Conservation (phyloP, 1,140 invertebrate genomes). For the Philopotamus ludificatus region DNA sequence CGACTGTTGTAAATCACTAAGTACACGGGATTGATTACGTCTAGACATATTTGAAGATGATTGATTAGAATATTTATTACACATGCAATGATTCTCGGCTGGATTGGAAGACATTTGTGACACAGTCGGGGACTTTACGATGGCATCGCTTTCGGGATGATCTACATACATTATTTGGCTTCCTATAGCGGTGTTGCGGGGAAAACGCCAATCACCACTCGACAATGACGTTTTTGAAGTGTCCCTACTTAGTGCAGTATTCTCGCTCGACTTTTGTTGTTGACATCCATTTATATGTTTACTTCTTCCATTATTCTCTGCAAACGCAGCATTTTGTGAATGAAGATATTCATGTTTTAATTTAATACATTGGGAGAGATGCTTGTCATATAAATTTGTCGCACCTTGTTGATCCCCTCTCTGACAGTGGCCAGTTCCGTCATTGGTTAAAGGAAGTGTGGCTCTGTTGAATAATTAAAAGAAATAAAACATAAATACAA, state of each 20-base stretch:
- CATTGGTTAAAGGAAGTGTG: conserved; percentile 72
- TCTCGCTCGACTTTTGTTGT: conserved; percentile 3
- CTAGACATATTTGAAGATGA: conserved; percentile 42
- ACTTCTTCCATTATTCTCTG: conserved; percentile 10
- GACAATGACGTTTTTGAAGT: conserved; percentile 45
- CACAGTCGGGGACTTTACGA: conserved; percentile 44
- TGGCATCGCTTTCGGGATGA: conserved; percentile 46
- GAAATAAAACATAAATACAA: conserved; percentile 5
- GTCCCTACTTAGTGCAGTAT: conserved; percentile 46
- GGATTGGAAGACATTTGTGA: background rate
- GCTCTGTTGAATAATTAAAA: conserved; percentile 61
- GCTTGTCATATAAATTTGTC: conserved; percentile 56
- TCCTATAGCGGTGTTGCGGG: conserved; percentile 47
- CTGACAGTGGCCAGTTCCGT: conserved; percentile 56
- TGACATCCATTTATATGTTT: conserved; percentile 27
- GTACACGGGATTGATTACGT: conserved; percentile 45
- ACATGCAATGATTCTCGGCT: conserved; percentile 49
- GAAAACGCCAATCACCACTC: conserved; percentile 48
- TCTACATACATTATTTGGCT: conserved; percentile 52
- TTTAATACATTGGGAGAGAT: conserved; percentile 56
- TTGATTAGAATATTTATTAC: conserved; percentile 49
- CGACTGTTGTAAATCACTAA: conserved; percentile 53
- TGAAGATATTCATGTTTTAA: conserved; percentile 55
- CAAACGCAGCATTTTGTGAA: conserved; percentile 43
- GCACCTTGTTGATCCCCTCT: conserved; percentile 47